These are phyloP conservation scores for Oreonectes daqikongensis DNA, from an alignment of 2,797 vertebrate species.

Conservation along the genomic window DNA sequence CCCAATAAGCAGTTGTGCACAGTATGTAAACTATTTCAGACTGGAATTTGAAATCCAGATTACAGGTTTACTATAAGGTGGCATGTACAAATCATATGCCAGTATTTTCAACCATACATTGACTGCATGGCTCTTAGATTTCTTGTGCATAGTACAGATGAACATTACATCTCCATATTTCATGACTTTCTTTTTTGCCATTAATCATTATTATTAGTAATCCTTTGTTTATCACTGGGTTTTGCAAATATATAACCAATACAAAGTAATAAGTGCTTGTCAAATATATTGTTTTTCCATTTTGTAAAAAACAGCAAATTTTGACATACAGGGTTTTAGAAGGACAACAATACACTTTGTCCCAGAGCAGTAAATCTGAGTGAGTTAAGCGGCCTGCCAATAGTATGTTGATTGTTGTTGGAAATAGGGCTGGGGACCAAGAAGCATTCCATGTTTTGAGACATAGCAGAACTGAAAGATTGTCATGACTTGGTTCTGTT, in stretches of 20 bases:
- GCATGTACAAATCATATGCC: neutral
- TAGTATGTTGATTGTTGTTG: neutral
- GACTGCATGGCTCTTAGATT: constrained; percentile 7
- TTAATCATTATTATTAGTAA: too few relatives aligned
- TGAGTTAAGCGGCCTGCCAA: neutral
- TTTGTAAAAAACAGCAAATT: too few relatives aligned
- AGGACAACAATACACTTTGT: too few relatives aligned
- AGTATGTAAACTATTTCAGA: neutral
- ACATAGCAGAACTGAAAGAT: neutral
- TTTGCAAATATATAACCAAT: too few relatives aligned
- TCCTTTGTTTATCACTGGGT: too few relatives aligned
- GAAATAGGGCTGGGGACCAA: neutral
- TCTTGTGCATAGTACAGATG: neutral
- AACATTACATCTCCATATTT: neutral
- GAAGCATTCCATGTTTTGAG: neutral
- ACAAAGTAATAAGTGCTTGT: too few relatives aligned
- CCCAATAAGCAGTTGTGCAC: neutral
- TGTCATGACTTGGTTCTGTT: neutral
- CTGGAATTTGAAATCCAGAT: neutral
- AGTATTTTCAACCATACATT: neutral
- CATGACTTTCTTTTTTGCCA: too few relatives aligned
- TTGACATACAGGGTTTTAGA: too few relatives aligned
- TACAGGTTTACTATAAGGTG: neutral
- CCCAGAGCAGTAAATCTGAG: constrained; percentile 6
- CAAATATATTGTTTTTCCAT: too few relatives aligned